phyloP scores from a whole-genome alignment of 92 coral and sea anemone species.

The Porites cylindrica region DNA sequence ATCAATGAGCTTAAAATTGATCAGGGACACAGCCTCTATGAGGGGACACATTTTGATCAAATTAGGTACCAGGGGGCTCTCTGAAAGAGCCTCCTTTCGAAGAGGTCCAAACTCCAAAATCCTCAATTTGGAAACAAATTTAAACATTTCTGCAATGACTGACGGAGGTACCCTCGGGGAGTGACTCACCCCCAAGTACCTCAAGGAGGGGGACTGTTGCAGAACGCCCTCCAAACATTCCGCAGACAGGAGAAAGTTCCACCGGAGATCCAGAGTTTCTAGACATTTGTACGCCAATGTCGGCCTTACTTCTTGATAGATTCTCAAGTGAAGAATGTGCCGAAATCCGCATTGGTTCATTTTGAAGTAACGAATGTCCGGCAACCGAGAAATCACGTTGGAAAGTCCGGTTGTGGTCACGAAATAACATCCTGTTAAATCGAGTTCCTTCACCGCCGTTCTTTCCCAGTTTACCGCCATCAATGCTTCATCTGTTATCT shows the following conservation, averaged over 20 bases:
- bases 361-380: constrained; percentile 92
- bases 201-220: constrained; percentile 93
- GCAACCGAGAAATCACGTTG: constrained; percentile 85
- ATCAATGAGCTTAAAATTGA: constrained; percentile 90
- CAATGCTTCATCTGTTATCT: constrained; percentile 87
- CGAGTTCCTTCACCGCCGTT: constrained; percentile 88
- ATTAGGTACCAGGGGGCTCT: constrained; percentile 85
- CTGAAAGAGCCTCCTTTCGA: constrained; percentile 96
- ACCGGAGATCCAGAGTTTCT: constrained; percentile 94
- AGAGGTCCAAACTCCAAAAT: constrained; percentile 98
- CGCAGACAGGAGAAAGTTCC: constrained; percentile 98
- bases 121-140: constrained; percentile 89
- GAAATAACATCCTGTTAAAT: constrained; percentile 97
- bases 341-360: constrained; percentile 99
- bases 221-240: constrained; percentile 97
- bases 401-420: constrained; percentile 98
- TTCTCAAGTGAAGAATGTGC: constrained; percentile 92
- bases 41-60: constrained; percentile 86
- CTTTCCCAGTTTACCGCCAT: constrained; percentile 96
- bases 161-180: constrained; percentile 99
- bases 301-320: constrained; percentile 96
- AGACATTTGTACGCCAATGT: constrained; percentile 76
- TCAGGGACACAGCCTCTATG: constrained; percentile 95
- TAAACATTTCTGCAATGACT: constrained; percentile 90
- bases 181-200: constrained; percentile 99